A percentile compares a stretch with the other conserved stretches of the same genome.
phyloP scores from a whole-genome alignment of 2,797 vertebrate genomes.

The Borostomias antarcticus region DNA sequence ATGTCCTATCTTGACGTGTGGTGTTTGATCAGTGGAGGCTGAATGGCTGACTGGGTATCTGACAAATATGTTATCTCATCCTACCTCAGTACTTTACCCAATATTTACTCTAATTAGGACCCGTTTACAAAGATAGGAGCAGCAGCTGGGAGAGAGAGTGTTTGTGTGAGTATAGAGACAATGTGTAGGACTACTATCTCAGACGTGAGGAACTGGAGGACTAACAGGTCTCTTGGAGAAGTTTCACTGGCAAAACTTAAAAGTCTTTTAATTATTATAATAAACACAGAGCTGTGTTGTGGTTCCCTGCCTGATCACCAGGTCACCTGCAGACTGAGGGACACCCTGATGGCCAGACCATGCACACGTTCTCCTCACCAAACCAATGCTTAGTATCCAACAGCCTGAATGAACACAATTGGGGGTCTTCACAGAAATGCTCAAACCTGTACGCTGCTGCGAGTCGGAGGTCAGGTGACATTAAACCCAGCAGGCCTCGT shows the following conservation, averaged over 20 bases:
- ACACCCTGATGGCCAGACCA: slow-evolving; percentile 47
- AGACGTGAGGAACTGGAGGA: background rate
- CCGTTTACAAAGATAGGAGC: slow-evolving; percentile 83
- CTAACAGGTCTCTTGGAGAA: too few species aligned
- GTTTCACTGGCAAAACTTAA: too few species aligned
- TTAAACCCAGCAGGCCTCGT: too few species aligned
- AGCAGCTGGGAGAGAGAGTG: slow-evolving; percentile 44
- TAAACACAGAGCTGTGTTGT: too few species aligned
- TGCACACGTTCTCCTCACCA: slow-evolving; percentile 54
- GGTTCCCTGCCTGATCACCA: too few species aligned
- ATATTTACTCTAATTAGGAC: slow-evolving; percentile 93
- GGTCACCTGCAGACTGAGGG: too few species aligned
- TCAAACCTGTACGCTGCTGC: too few species aligned
- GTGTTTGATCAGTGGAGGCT: slow-evolving; percentile 71
- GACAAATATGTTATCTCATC: slow-evolving; percentile 81
- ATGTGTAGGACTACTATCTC: background rate
- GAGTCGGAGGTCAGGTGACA: slow-evolving; percentile 59
- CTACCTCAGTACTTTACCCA: slow-evolving; percentile 83
- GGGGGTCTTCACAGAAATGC: slow-evolving; percentile 44
- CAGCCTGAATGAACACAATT: slow-evolving; percentile 61
- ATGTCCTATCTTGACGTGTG: slow-evolving; percentile 53
- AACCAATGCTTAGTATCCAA: slow-evolving; percentile 69
- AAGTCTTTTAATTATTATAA: too few species aligned
- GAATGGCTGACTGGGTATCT: slow-evolving; percentile 80
- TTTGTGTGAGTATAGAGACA: slow-evolving; percentile 9